Base-by-base conservation (phyloP, 2,888 invertebrate species). In the Amaurobius ferox region DNA sequence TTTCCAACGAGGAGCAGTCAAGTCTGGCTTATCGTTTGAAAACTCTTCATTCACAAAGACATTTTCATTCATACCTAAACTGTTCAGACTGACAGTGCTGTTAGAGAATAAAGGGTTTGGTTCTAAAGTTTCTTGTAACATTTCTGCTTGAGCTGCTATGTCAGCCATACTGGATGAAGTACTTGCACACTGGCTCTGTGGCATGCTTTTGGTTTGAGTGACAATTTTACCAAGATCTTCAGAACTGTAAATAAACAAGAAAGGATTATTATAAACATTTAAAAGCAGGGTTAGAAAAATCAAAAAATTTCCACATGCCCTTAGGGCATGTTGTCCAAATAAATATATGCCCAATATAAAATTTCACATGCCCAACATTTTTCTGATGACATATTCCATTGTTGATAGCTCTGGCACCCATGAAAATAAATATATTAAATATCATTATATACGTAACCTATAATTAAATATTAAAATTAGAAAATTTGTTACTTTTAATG, bases 21-120 rank as follows among this genome's bases (percentile, higher is more conserved):
- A 9, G 44, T 80, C 86, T 0, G 71, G 1, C 61, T 87, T 70
- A 11, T 67, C 78, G 13, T 9, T 23, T 1, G 86, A 39, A 32
- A 86, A 79, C 11, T 79, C 79, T 28, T 88, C 86, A 71, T 81
- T 76, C 0, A 79, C 88, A 71, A 85, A 87, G 0, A 95, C 91
- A 89, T 95, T 95, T 90, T 96, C 96, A 90, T 96, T 96, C 13
- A 97, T 92, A 89, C 95, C 95, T 6, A 95, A 95, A 90, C 95
- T 96, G 89, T 96, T 88, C 40, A 92, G 89, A 88, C 91, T 91
- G 29, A 92, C 96, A 13, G 96, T 95, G 90, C 96, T 96, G 90
- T 97, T 97, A 0, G 96, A 95, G 91, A 96, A 95, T 87, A 97
- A 80, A 3, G 89, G 89, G 74, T 88, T 88, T 16, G 88, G 86